A percentile compares a stretch with the other conserved stretches of the same genome.
phyloP scores from a whole-genome alignment of 2,113 vertebrate genomes.

The Corythornis madagascariensis region DNA sequence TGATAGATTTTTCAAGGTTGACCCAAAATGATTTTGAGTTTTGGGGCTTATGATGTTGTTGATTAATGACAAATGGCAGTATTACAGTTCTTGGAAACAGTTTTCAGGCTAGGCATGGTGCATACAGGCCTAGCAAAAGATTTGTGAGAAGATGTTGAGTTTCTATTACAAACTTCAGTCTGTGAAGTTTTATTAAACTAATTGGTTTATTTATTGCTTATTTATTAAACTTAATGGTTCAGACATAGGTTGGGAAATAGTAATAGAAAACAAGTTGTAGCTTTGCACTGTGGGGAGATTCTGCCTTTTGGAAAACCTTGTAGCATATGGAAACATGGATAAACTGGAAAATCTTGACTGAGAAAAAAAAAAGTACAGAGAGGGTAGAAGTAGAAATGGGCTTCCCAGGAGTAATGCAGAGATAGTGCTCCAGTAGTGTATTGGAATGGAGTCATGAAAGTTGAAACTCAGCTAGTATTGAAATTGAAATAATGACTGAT shows the following conservation, averaged over 20 bases:
- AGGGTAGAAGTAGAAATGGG: neutral
- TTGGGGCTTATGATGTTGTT: conserved; percentile 16
- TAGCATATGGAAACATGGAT: neutral
- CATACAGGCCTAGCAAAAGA: conserved; percentile 25
- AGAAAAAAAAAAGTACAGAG: neutral
- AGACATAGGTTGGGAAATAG: neutral
- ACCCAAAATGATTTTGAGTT: conserved; percentile 48
- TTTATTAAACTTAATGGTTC: neutral
- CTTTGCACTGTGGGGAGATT: neutral
- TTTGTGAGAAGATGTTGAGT: neutral
- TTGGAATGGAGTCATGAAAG: neutral
- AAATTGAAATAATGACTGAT: neutral
- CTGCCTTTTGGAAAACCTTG: neutral
- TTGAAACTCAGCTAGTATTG: neutral
- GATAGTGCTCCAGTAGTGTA: neutral
- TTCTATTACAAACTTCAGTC: neutral
- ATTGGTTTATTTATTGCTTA: too few relatives aligned
- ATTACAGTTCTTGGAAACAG: conserved; percentile 21
- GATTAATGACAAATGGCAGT: conserved; percentile 50
- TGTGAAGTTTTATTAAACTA: too few relatives aligned
- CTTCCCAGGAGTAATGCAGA: neutral
- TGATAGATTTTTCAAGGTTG: conserved; percentile 61
- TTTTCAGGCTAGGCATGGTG: conserved; percentile 19
- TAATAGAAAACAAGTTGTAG: neutral
- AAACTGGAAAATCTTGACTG: neutral